These are phyloP conservation scores for Limnephilus rhombicus DNA, from an alignment of 2,888 invertebrate species.

Conservation along the genomic window DNA sequence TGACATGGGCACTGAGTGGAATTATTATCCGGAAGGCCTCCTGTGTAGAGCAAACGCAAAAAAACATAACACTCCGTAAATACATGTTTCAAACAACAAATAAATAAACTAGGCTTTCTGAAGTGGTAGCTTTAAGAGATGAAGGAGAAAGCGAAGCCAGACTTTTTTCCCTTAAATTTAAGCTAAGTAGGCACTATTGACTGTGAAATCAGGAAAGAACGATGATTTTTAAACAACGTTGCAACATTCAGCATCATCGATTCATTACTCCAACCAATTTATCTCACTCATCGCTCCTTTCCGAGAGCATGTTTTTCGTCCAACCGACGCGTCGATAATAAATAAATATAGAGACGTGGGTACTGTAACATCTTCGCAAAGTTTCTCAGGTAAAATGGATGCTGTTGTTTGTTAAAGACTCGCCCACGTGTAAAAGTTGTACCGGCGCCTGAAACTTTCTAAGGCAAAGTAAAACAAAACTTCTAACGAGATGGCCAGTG, in stretches of 20 bases:
- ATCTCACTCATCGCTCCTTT: not conserved
- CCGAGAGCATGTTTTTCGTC: not conserved
- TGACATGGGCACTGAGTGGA: no score
- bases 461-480: constrained; percentile 20
- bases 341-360: constrained; percentile 1
- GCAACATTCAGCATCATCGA: not conserved
- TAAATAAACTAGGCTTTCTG: no score
- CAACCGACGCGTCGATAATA: not conserved
- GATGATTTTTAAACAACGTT: no score
- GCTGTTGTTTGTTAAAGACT: not conserved
- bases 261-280: not conserved
- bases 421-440: constrained; percentile 28
- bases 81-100: no score
- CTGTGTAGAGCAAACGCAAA: no score
- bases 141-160: no score
- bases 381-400: constrained; percentile 19
- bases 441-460: not conserved
- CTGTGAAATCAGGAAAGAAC: no score
- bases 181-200: no score
- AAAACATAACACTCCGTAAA: no score
- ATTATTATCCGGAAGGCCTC: no score
- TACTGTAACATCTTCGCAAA: not conserved
- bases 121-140: no score
- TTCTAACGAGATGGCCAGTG: constrained; percentile 29
- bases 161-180: no score